phyloP scores from a whole-genome alignment of 1,140 invertebrate genomes.

The Thaumatotibia leucotreta region DNA sequence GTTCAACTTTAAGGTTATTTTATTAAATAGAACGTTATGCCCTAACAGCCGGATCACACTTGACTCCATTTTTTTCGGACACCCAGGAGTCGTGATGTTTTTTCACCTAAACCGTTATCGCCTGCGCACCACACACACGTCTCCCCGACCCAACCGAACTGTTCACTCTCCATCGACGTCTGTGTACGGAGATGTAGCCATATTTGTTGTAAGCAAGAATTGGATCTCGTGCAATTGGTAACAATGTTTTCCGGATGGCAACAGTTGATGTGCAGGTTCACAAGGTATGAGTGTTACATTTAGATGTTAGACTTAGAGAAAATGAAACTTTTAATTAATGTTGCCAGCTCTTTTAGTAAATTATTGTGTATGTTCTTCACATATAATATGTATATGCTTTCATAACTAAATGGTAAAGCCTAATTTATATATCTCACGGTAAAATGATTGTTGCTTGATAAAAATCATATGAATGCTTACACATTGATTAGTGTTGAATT shows the following conservation, averaged over 20 bases:
- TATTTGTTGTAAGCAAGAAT: neutral
- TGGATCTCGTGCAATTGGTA: neutral
- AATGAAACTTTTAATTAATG: too few species aligned
- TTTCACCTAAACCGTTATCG: conserved; percentile 5
- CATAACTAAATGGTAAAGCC: too few species aligned
- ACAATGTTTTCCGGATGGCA: neutral
- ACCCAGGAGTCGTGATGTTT: conserved; percentile 6
- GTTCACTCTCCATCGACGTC: neutral
- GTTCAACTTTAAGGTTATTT: neutral
- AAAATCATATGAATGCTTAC: too few species aligned
- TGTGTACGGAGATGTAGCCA: neutral
- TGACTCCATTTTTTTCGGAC: neutral
- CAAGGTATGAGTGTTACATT: too few species aligned
- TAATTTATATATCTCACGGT: too few species aligned
- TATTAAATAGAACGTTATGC: neutral
- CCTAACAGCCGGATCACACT: neutral
- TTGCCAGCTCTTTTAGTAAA: too few species aligned
- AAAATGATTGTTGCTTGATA: too few species aligned
- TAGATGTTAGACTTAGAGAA: too few species aligned
- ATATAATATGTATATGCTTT: too few species aligned
- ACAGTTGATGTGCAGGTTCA: neutral
- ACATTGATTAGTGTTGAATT: too few species aligned
- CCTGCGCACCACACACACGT: neutral
- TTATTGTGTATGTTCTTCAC: too few species aligned
- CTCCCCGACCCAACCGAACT: neutral